Evolutionary conservation across 2,888 invertebrate species (phyloP).

Genomic region (Spialia ferax): DNA sequence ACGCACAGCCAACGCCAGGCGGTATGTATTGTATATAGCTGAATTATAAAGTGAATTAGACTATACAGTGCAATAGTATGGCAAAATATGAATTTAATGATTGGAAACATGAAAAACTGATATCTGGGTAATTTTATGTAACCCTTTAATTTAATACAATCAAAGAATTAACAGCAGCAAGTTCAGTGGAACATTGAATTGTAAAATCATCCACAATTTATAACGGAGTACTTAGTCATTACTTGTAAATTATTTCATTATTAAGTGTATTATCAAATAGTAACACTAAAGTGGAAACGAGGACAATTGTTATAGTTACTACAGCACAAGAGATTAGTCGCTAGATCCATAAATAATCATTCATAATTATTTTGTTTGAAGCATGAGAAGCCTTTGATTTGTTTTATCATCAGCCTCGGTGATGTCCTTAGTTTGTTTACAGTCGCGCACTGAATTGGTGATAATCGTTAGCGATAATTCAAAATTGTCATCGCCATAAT

Average conservation of each 20-base stretch:
- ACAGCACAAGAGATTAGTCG: constrained; percentile 4
- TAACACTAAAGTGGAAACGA: constrained; percentile 21
- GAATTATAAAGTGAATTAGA: too few species aligned
- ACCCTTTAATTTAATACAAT: too few species aligned
- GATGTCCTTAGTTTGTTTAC: constrained; percentile 41
- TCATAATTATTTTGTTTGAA: constrained; percentile 43
- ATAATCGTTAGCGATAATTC: constrained; percentile 49
- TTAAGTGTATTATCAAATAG: background rate
- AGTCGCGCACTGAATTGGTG: constrained; percentile 60
- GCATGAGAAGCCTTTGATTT: constrained; percentile 48
- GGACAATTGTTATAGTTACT: constrained; percentile 2
- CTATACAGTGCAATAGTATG: too few species aligned
- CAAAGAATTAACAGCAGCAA: too few species aligned
- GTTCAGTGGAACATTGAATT: too few species aligned
- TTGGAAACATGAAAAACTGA: background rate
- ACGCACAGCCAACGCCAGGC: constrained; percentile 78
- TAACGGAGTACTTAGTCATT: too few species aligned
- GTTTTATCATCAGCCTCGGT: constrained; percentile 39
- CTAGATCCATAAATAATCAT: constrained; percentile 34
- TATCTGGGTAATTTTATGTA: background rate
- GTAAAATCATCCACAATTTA: too few species aligned
- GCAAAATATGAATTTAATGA: too few species aligned
- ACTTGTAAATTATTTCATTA: background rate
- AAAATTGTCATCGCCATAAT: constrained; percentile 73
- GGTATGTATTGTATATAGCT: constrained; percentile 55